phyloP scores from a whole-genome alignment of 2,888 invertebrate species.

The Hyppa rectilinea region DNA sequence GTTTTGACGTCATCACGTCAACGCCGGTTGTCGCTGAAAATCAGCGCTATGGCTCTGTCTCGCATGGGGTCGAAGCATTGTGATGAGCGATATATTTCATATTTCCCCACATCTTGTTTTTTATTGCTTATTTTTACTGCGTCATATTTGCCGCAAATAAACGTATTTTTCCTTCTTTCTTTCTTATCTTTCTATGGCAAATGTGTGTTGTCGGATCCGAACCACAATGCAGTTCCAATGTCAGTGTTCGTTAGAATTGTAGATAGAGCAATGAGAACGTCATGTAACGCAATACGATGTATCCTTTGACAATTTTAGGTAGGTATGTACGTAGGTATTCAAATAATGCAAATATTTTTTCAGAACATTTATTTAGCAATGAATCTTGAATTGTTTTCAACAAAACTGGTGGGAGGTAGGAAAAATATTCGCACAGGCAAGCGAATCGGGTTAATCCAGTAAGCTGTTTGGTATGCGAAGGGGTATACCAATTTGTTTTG shows the following conservation, averaged over 20 bases:
- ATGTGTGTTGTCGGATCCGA: slow-evolving; percentile 5
- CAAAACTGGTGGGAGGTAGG: slow-evolving; percentile 3
- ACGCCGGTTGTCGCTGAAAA: too few species aligned
- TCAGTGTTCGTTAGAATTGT: slow-evolving; percentile 31
- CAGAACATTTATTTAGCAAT: slow-evolving; percentile 27
- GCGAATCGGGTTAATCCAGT: slow-evolving; percentile 36
- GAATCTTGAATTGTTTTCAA: slow-evolving; percentile 35
- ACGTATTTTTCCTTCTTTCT: too few species aligned
- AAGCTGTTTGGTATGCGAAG: slow-evolving; percentile 46
- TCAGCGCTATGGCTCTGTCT: too few species aligned
- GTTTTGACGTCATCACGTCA: too few species aligned
- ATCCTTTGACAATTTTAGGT: slow-evolving; percentile 38
- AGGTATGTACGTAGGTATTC: background rate
- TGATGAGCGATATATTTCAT: too few species aligned
- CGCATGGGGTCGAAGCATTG: too few species aligned
- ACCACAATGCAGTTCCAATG: slow-evolving; percentile 38
- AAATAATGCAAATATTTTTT: slow-evolving; percentile 19
- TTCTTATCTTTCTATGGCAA: too few species aligned
- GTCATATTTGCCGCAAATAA: too few species aligned
- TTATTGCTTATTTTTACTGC: too few species aligned
- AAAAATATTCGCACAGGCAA: slow-evolving; percentile 17
- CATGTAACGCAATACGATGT: background rate
- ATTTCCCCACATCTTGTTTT: too few species aligned
- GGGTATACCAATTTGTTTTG: slow-evolving; percentile 7
- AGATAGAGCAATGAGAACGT: slow-evolving; percentile 12